phyloP scores from a whole-genome alignment of 2,113 vertebrate species.

The Petromus typicus region DNA sequence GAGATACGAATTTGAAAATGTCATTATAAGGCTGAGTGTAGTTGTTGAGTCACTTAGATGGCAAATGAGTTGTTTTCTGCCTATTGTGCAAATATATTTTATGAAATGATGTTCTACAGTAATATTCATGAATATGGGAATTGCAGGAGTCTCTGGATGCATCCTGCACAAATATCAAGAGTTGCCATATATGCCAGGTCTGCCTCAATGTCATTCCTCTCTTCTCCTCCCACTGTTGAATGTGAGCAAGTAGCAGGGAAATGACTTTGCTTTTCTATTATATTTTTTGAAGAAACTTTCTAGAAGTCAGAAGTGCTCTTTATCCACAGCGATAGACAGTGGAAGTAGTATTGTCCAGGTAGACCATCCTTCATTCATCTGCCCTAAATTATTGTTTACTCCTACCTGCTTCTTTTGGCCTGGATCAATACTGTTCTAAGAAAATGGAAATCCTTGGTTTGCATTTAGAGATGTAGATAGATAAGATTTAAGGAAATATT shows the following conservation, averaged over 20 bases:
- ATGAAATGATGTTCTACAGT: background rate
- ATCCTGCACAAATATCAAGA: background rate
- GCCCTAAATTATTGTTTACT: background rate
- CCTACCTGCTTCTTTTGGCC: background rate
- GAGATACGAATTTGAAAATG: slow-evolving; percentile 55
- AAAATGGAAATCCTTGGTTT: slow-evolving; percentile 23
- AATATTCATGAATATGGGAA: background rate
- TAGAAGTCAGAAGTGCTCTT: background rate
- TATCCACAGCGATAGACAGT: background rate
- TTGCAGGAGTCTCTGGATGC: slow-evolving; percentile 16
- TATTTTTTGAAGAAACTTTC: background rate
- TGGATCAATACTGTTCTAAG: background rate
- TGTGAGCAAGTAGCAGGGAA: background rate
- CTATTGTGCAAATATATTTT: slow-evolving; percentile 20
- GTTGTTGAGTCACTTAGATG: slow-evolving; percentile 23
- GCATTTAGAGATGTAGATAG: background rate
- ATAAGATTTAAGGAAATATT: background rate
- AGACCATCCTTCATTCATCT: background rate
- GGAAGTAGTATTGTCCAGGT: background rate
- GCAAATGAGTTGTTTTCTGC: slow-evolving; percentile 1
- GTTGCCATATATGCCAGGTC: background rate
- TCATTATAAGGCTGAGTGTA: slow-evolving; percentile 4
- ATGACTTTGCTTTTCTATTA: background rate
- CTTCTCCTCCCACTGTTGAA: background rate
- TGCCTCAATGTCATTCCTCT: background rate